Evolutionary conservation across 2,888 invertebrate genomes (phyloP), one percentile per base, ranked within the genome.

Genomic region (Drosophila atroscutellata): DNA sequence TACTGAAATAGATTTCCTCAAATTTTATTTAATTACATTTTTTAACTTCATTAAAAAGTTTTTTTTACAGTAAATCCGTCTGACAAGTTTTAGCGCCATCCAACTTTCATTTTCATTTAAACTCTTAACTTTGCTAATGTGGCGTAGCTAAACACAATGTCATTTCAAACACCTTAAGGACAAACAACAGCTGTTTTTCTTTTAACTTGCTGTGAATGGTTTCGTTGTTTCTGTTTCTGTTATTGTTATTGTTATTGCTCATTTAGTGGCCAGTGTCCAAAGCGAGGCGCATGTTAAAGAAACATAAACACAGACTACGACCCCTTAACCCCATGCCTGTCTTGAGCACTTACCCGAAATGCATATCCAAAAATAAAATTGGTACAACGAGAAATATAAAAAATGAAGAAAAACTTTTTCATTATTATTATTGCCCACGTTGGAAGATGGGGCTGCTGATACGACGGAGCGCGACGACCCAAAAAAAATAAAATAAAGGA

Each of bases 381-480:
- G 56, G 32, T 15, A 61, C 20, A 45, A 37, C 13, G 11, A 50
- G 34, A 56, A 24, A 49, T 15, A 47, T 39, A 18, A 13, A 55
- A 26, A 13, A 6, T n/a, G 39, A 20, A 15, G 20, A 36, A 68
- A 61, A 63, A 77, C 18, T 67, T 89, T 89, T 84, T 85, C 85
- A 89, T 85, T 85, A 89, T 86, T 83, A 85, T 89, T 85, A 85
- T 89, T 84, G 84, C 77, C 80, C 80, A 83, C 80, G 76, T 83
- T 79, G 72, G 82, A 67, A 80, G 87, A 87, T 84, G 81, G 81
- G 81, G 61, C 65, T 73, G 77, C 58, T 76, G 89, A 87, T 86
- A 81, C 64, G 68, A 64, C 54, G 58, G 64, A 73, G 58, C 55
- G 63, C 39, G 66, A 66, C 74, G 85, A 77, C 72, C 65, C 75